A percentile compares a stretch with the other conserved stretches of the same genome.
These are phyloP conservation scores for Eubucco bourcierii DNA, from an alignment of 2,113 vertebrate genomes.

Conservation along the genomic window DNA sequence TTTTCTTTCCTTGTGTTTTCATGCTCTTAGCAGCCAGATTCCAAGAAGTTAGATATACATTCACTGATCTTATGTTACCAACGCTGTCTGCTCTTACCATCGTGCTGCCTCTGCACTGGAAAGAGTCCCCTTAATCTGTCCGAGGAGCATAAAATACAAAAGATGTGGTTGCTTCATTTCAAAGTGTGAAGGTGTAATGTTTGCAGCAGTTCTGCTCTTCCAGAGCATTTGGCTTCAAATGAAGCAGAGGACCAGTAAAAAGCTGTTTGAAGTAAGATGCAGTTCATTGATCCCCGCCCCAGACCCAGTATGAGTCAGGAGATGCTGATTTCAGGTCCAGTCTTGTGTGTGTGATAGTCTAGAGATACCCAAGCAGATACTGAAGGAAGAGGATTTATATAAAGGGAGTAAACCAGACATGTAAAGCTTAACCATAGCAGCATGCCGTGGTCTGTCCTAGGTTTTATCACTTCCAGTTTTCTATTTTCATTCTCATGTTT, in stretches of 20 bases:
- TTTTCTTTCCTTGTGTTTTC: neutral
- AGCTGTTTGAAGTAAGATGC: neutral
- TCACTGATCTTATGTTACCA: neutral
- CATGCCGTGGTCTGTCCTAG: neutral
- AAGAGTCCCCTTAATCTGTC: neutral
- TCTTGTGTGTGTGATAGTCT: neutral
- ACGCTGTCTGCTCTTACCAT: neutral
- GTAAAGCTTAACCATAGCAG: neutral
- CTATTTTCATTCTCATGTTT: conserved; percentile 1
- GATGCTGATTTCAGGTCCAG: neutral
- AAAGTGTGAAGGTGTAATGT: neutral
- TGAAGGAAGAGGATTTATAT: neutral
- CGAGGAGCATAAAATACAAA: neutral
- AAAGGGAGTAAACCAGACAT: neutral
- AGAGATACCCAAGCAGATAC: neutral
- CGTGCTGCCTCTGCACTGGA: neutral
- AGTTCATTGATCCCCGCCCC: neutral
- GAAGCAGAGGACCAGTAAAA: neutral
- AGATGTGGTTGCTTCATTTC: neutral
- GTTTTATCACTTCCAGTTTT: conserved; percentile 23
- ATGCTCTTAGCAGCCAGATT: neutral
- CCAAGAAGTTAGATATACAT: neutral
- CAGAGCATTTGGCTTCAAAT: neutral
- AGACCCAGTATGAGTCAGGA: neutral
- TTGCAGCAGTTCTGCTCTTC: neutral